Evolutionary conservation across 2,888 invertebrate species (phyloP).

Genomic region (Theretra japonica): DNA sequence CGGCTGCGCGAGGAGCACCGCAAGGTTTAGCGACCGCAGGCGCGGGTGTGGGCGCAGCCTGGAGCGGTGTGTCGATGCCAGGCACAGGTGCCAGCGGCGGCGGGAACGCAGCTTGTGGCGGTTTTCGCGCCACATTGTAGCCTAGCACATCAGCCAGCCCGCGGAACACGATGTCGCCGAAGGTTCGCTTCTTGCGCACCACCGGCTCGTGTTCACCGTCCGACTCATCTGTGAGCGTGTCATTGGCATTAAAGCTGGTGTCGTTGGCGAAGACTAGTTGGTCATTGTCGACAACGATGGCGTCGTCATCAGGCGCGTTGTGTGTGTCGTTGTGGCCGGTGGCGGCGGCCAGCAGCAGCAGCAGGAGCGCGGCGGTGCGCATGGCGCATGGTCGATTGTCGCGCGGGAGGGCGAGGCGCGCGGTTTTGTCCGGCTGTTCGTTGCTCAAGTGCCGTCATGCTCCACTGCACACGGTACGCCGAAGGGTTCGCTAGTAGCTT

Average conservation of each 20-base stretch:
- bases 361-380: constrained; percentile 65
- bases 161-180: constrained; percentile 79
- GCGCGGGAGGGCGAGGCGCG: constrained; percentile 65
- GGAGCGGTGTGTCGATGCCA: constrained; percentile 70
- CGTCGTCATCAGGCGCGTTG: constrained; percentile 38
- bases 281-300: constrained; percentile 34
- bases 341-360: constrained; percentile 52
- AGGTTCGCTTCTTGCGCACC: constrained; percentile 79
- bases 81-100: constrained; percentile 77
- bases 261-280: constrained; percentile 44
- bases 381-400: constrained; percentile 72
- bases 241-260: constrained; percentile 53
- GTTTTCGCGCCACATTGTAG: constrained; percentile 72
- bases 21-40: constrained; percentile 46
- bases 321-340: constrained; percentile 39
- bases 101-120: constrained; percentile 69
- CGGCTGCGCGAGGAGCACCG: constrained; percentile 47
- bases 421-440: constrained; percentile 70
- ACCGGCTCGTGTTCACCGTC: constrained; percentile 68
- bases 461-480: constrained; percentile 40
- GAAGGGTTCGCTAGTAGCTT: background rate
- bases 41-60: constrained; percentile 55
- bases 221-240: constrained; percentile 50
- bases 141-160: constrained; percentile 81
- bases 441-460: constrained; percentile 69